Conservation (phyloP, 2,797 vertebrate species). For the Rhinatrema bivittatum region DNA sequence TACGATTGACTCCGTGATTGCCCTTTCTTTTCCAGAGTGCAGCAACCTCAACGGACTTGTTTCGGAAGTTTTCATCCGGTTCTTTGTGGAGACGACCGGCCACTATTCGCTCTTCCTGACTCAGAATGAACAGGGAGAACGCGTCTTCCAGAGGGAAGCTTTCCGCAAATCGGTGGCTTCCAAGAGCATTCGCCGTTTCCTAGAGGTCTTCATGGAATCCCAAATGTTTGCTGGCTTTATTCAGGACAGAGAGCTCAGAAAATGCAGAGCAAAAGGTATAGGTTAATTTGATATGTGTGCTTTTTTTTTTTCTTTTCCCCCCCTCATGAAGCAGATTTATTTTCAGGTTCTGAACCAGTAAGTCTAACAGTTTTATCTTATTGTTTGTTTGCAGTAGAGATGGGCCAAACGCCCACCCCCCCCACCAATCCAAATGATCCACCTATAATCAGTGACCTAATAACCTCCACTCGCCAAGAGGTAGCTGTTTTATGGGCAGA, state of each 20-base stretch:
- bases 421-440: no score
- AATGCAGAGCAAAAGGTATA: conserved; percentile 91
- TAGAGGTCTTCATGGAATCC: conserved; percentile 98
- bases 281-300: no score
- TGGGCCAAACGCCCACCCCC: no score
- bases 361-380: fast-evolving
- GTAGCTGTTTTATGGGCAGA: no score
- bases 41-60: conserved; percentile 91
- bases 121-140: conserved; percentile 84
- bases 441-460: no score
- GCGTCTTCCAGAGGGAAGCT: conserved; percentile 87
- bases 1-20: no score
- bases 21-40: conserved; percentile 65
- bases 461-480: no score
- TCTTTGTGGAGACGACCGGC: conserved; percentile 96
- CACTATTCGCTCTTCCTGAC: conserved; percentile 95
- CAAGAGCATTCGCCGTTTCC: conserved; percentile 93
- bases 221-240: conserved; percentile 98
- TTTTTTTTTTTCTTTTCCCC: fast-evolving
- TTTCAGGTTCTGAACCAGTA: fast-evolving
- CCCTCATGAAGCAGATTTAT: fast-evolving
- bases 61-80: conserved; percentile 95
- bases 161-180: conserved; percentile 97
- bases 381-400: no score
- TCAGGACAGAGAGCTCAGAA: conserved; percentile 92